A percentile compares a stretch with the other conserved stretches of the same genome.
phyloP scores from a whole-genome alignment of 2,797 vertebrate species.

The Girardinus metallicus region DNA sequence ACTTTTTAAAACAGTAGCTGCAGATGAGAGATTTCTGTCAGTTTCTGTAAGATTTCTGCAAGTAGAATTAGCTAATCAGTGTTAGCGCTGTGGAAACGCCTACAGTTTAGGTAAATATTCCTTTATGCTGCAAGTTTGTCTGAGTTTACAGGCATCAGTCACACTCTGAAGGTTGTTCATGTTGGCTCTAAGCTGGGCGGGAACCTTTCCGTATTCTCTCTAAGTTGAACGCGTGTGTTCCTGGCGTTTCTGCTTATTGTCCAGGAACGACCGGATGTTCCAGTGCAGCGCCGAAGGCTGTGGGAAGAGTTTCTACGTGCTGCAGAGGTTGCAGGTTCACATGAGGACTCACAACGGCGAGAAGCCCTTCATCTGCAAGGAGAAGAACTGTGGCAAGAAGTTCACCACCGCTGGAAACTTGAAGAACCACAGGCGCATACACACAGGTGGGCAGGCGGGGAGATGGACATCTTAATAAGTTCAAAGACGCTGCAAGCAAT shows the following conservation, averaged over 20 bases:
- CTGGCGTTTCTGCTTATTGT: conserved; percentile 8
- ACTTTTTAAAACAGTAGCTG: too few species aligned
- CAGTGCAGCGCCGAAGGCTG: conserved; percentile 94
- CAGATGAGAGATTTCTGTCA: too few species aligned
- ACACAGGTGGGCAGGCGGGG: conserved; percentile 86
- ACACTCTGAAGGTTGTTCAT: neutral
- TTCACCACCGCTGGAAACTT: conserved; percentile 98
- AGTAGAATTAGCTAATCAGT: too few species aligned
- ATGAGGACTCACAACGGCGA: conserved; percentile 99
- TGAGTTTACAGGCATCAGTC: neutral
- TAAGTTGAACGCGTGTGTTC: neutral
- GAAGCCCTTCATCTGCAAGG: conserved; percentile 94
- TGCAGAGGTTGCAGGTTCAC: conserved; percentile 97
- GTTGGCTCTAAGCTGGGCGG: neutral
- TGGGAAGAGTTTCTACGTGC: conserved; percentile 98
- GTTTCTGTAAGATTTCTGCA: too few species aligned
- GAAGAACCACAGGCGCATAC: conserved; percentile 96
- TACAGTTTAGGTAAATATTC: too few species aligned
- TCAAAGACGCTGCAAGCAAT: conserved; percentile 33
- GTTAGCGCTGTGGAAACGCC: too few species aligned
- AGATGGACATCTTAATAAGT: neutral
- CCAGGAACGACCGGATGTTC: conserved; percentile 96
- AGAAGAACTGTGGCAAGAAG: conserved; percentile 94
- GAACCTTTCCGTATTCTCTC: neutral
- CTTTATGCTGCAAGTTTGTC: neutral